phyloP scores from a whole-genome alignment of 2,113 vertebrate species.

The Gymnarchus niloticus region DNA sequence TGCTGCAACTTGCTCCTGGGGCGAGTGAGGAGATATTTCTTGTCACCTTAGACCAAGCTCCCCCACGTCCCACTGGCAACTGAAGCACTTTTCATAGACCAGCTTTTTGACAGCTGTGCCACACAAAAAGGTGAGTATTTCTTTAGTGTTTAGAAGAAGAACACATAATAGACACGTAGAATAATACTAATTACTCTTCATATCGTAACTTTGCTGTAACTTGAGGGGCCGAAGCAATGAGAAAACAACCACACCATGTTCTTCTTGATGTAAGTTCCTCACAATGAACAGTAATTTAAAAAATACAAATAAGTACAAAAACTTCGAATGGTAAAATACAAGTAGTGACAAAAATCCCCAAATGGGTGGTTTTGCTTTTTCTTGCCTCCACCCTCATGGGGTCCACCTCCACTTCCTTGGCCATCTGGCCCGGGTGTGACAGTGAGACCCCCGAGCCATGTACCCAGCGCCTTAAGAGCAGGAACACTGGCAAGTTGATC shows the following conservation, averaged over 20 bases:
- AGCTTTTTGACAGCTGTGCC: neutral
- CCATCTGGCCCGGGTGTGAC: neutral
- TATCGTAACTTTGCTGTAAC: neutral
- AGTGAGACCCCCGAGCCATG: neutral
- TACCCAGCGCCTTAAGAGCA: constrained; percentile 44
- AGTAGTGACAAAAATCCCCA: neutral
- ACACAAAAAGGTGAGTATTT: neutral
- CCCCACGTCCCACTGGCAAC: neutral
- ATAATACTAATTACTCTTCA: neutral
- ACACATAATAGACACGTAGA: neutral
- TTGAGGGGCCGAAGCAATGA: neutral
- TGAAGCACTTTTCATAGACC: no score
- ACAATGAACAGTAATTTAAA: neutral
- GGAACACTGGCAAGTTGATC: constrained; percentile 47
- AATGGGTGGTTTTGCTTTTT: neutral
- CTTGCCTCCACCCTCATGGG: neutral
- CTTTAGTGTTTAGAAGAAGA: neutral
- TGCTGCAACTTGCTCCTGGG: neutral
- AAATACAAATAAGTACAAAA: constrained; percentile 50
- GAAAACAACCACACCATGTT: neutral
- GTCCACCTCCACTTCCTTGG: no score
- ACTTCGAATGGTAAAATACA: neutral
- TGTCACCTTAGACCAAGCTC: neutral
- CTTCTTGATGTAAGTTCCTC: neutral
- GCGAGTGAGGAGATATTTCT: neutral